phyloP scores from a whole-genome alignment of 2,888 invertebrate genomes.

The Caenorhabditis sp. region DNA sequence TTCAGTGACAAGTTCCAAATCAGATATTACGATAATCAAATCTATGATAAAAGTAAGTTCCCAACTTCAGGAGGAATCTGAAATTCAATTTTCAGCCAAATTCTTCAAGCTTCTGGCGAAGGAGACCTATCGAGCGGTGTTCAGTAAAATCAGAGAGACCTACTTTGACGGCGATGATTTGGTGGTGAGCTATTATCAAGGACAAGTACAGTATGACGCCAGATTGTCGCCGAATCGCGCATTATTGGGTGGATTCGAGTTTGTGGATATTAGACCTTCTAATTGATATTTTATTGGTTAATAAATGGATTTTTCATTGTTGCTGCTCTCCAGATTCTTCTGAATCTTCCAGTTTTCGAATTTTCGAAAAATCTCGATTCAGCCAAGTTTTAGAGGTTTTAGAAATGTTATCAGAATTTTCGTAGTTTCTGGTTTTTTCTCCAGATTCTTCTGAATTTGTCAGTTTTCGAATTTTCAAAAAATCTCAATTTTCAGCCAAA shows the following conservation, averaged over 20 bases:
- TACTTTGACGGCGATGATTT: neutral
- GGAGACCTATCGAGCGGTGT: neutral
- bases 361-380: no score
- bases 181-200: neutral
- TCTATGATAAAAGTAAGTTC: neutral
- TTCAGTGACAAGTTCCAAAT: neutral
- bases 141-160: neutral
- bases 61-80: neutral
- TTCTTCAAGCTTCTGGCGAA: neutral
- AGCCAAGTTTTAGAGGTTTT: no score
- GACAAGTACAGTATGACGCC: neutral
- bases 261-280: neutral
- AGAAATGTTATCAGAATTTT: no score
- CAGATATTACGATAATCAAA: neutral
- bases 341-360: no score
- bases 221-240: neutral
- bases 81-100: neutral
- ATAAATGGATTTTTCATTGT: no score
- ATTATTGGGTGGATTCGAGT: no score
- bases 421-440: no score
- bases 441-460: no score
- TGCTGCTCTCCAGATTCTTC: no score
- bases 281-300: no score
- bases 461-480: no score
- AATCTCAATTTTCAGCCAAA: no score